phyloP scores from a whole-genome alignment of 2,888 invertebrate species.

The Dolomedes plantarius region DNA sequence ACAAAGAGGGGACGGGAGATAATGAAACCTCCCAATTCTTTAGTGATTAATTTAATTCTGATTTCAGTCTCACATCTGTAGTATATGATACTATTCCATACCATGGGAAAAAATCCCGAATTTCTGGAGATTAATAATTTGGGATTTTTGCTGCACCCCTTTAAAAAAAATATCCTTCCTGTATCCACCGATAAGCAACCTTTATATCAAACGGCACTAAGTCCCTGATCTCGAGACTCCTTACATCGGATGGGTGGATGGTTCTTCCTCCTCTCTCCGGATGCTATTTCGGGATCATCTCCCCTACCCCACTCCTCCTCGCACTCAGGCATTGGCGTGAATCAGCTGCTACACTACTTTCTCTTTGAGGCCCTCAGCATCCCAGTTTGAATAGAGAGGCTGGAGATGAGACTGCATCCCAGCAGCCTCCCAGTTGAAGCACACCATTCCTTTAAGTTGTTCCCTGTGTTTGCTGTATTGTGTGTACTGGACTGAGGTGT shows the following conservation, averaged over 20 bases:
- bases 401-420: slow-evolving; percentile 23
- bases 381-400: slow-evolving; percentile 45
- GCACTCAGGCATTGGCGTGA: slow-evolving; percentile 49
- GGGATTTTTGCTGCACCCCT: too few relatives aligned
- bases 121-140: too few relatives aligned
- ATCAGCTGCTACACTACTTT: slow-evolving; percentile 65
- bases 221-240: not conserved
- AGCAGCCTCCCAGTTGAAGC: not conserved
- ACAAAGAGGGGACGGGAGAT: too few relatives aligned
- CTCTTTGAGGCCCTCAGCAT: slow-evolving; percentile 21
- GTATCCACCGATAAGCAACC: not conserved
- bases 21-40: too few relatives aligned
- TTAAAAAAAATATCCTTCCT: too few relatives aligned
- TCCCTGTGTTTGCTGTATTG: not conserved
- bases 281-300: slow-evolving; percentile 47
- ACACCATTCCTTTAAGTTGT: slow-evolving; percentile 2
- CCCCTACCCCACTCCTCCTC: too few relatives aligned
- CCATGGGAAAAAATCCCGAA: too few relatives aligned
- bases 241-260: slow-evolving; percentile 49
- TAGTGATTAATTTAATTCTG: too few relatives aligned
- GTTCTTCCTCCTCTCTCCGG: slow-evolving; percentile 22
- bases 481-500: not conserved
- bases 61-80: too few relatives aligned
- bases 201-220: slow-evolving; percentile 5
- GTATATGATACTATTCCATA: too few relatives aligned